Conservation (phyloP, 2,888 invertebrate species). For the Dyspetes luteomarginatus region DNA sequence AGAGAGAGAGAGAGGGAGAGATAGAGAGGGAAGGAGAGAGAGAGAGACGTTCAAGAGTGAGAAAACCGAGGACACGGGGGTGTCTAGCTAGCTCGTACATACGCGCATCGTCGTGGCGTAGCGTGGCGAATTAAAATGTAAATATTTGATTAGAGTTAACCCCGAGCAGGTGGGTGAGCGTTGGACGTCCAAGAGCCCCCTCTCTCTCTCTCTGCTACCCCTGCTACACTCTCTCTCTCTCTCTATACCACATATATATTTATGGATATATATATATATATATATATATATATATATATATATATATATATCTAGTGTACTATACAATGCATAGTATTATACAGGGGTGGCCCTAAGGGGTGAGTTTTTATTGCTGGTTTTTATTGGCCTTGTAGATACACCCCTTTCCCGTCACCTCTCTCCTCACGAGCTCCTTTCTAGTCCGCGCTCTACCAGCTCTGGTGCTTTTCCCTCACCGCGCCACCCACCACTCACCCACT, state of each 20-base stretch:
- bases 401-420: conserved; percentile 70
- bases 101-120: conserved; percentile 64
- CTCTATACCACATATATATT: background rate
- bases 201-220: conserved; percentile 16
- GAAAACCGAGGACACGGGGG: conserved; percentile 57
- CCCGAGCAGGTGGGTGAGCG: conserved; percentile 79
- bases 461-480: conserved; percentile 54
- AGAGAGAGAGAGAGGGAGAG: too few relatives aligned
- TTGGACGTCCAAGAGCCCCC: conserved; percentile 53
- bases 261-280: background rate
- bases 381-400: conserved; percentile 82
- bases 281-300: background rate
- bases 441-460: conserved; percentile 39
- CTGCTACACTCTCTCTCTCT: conserved; percentile 5
- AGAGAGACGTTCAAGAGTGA: conserved; percentile 42
- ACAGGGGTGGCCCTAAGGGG: conserved; percentile 80
- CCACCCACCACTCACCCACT: conserved; percentile 60
- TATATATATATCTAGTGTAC: background rate
- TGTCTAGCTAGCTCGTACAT: conserved; percentile 55
- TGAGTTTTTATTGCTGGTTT: conserved; percentile 83
- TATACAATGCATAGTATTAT: conserved; percentile 47
- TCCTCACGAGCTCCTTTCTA: conserved; percentile 33
- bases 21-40: conserved; percentile 30
- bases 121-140: conserved; percentile 81
- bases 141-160: conserved; percentile 83